Evolutionary conservation across 2,113 vertebrate genomes (phyloP).

Genomic region (Nymphicus hollandicus): DNA sequence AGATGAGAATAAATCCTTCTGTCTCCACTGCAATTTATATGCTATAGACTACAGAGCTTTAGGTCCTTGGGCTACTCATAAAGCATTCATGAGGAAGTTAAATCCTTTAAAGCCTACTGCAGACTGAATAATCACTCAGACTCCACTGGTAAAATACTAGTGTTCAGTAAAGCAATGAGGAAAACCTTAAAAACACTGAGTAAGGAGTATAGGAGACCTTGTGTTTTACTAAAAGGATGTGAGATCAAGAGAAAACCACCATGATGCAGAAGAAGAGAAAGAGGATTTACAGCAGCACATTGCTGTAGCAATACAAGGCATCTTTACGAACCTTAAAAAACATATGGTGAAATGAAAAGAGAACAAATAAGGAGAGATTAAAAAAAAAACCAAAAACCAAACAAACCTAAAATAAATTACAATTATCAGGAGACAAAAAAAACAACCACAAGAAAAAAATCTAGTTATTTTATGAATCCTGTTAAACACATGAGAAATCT

Average conservation of each 20-base stretch:
- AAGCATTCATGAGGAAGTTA: not conserved
- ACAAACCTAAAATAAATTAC: not conserved
- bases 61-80: not conserved
- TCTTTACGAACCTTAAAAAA: not conserved
- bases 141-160: not conserved
- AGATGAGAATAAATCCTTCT: not conserved
- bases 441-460: not conserved
- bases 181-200: not conserved
- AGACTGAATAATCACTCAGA: not conserved
- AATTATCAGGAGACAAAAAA: not conserved
- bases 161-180: not conserved
- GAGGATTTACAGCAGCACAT: not conserved
- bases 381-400: rapidly evolving
- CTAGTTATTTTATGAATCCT: not conserved
- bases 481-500: not conserved
- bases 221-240: not conserved
- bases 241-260: not conserved
- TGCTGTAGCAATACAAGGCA: not conserved
- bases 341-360: not conserved
- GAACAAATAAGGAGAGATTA: not conserved
- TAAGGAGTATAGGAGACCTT: not conserved
- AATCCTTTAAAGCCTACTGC: not conserved
- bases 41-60: not conserved
- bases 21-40: not conserved
- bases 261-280: not conserved